These are phyloP conservation scores for Rhamnusium bicolor DNA, from an alignment of 2,888 invertebrate genomes.

Conservation along the genomic window DNA sequence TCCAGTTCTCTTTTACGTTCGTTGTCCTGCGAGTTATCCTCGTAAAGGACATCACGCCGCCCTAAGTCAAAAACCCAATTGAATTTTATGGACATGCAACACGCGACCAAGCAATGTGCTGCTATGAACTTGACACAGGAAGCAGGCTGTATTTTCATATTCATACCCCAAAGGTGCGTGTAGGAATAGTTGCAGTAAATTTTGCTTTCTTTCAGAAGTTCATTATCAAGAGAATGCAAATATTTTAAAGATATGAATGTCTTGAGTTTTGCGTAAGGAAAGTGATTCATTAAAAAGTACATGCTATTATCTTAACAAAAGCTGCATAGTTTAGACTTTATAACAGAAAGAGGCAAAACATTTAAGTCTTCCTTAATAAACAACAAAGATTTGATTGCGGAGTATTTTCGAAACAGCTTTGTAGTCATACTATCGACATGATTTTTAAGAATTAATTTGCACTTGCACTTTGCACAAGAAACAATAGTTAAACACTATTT, in stretches of 20 bases:
- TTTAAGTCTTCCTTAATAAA: too few relatives aligned
- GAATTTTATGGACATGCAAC: conserved; percentile 21
- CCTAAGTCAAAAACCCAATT: conserved; percentile 29
- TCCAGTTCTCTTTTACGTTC: conserved; percentile 1
- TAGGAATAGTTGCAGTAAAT: conserved; percentile 17
- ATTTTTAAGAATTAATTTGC: too few relatives aligned
- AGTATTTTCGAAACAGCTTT: too few relatives aligned
- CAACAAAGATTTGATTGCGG: too few relatives aligned
- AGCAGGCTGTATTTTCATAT: conserved; percentile 20
- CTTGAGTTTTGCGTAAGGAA: not conserved
- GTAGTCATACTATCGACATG: too few relatives aligned
- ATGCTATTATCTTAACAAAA: not conserved
- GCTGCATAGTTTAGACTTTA: not conserved
- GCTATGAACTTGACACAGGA: conserved; percentile 35
- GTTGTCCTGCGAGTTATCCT: conserved; percentile 25
- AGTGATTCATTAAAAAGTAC: not conserved
- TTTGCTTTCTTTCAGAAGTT: conserved; percentile 23
- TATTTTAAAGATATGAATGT: not conserved
- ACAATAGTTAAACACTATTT: too few relatives aligned
- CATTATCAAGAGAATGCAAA: conserved; percentile 5
- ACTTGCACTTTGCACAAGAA: too few relatives aligned
- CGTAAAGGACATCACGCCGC: conserved; percentile 10
- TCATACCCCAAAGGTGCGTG: conserved; percentile 24
- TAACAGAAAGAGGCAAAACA: not conserved
- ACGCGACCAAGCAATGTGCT: conserved; percentile 27